Conservation (phyloP, 2,888 invertebrate species). For the Lottia scabra region DNA sequence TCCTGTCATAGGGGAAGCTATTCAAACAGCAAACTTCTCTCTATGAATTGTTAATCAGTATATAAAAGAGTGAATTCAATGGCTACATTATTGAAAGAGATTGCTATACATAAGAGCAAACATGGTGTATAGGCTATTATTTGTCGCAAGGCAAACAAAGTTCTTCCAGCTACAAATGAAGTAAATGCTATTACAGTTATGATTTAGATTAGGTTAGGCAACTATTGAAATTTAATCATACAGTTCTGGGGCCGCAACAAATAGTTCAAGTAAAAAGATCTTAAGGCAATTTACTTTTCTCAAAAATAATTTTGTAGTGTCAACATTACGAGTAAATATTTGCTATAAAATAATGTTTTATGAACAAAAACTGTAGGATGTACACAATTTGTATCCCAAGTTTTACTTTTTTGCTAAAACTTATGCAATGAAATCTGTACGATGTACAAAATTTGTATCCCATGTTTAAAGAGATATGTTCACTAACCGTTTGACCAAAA, state of each 20-base stretch:
- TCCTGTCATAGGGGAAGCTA: neutral
- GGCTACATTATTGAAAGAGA: neutral
- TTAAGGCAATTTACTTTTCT: neutral
- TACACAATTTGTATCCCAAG: too few relatives aligned
- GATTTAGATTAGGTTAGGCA: neutral
- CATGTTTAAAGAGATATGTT: too few relatives aligned
- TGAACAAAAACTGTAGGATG: too few relatives aligned
- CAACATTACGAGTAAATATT: neutral
- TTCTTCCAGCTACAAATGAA: neutral
- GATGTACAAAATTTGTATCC: too few relatives aligned
- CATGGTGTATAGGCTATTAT: neutral
- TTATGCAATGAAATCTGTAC: too few relatives aligned
- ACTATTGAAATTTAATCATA: slow-evolving; percentile 3
- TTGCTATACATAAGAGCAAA: slow-evolving; percentile 7
- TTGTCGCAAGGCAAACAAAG: neutral
- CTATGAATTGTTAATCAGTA: neutral
- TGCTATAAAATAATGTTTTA: neutral
- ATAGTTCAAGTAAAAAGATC: neutral
- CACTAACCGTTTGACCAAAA: too few relatives aligned
- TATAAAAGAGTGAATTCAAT: neutral
- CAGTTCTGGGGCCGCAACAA: neutral
- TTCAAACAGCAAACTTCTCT: neutral
- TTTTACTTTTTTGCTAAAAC: too few relatives aligned
- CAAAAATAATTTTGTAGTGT: neutral
- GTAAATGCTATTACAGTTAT: neutral